Evolutionary conservation across 2,888 invertebrate genomes (phyloP).

Genomic region (Mythimna pallens): DNA sequence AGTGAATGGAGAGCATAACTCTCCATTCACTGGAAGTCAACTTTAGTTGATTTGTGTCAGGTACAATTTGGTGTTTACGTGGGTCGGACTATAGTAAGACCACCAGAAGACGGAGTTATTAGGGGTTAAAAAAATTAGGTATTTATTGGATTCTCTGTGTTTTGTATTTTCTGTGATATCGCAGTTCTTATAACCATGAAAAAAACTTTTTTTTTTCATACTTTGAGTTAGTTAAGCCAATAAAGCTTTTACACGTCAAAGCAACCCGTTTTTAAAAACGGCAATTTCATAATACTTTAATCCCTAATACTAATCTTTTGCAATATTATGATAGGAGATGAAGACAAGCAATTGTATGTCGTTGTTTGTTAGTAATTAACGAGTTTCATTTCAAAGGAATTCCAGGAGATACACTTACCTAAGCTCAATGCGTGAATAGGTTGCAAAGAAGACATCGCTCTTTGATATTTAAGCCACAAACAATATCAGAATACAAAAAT

Average conservation of each 20-base stretch:
- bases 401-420: conserved; percentile 75
- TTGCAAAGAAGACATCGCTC: conserved; percentile 84
- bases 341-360: neutral
- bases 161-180: too few species aligned
- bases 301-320: neutral
- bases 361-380: neutral
- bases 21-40: neutral
- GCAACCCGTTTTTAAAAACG: too few species aligned
- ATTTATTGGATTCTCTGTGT: too few species aligned
- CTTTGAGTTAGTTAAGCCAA: too few species aligned
- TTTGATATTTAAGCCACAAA: neutral
- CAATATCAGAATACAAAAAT: neutral
- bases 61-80: neutral
- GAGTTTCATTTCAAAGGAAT: neutral
- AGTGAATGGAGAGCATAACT: too few species aligned
- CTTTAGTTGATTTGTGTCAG: neutral
- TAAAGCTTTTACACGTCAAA: too few species aligned
- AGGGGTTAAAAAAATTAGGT: too few species aligned
- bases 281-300: too few species aligned
- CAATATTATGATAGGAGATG: neutral
- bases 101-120: neutral
- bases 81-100: neutral
- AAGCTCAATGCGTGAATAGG: conserved; percentile 89
- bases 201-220: too few species aligned
- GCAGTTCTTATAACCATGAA: too few species aligned